These are phyloP conservation scores for Numenius arquata DNA, from an alignment of 2,113 vertebrate species.

Conservation along the genomic window DNA sequence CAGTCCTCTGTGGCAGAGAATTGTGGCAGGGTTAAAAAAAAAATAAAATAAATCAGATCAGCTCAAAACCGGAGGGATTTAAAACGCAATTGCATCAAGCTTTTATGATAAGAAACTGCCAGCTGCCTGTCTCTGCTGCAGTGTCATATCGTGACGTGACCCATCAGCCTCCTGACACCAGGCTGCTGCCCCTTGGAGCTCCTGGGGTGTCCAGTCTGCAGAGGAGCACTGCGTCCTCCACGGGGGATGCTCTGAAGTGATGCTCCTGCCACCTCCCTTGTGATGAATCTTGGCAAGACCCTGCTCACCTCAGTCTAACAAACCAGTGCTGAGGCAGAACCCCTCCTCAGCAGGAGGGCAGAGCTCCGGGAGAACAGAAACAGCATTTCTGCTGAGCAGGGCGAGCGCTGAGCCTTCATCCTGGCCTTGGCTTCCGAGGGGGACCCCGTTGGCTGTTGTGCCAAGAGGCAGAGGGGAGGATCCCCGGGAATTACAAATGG, in stretches of 20 bases:
- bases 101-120: not conserved
- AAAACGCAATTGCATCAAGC: not conserved
- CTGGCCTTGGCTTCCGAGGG: not conserved
- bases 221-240: not conserved
- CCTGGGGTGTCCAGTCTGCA: not conserved
- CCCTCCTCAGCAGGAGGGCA: not conserved
- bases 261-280: not conserved
- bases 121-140: not conserved
- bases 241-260: not conserved
- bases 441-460: not conserved
- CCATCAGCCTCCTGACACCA: not conserved
- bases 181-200: not conserved
- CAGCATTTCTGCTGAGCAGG: not conserved
- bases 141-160: fast-evolving
- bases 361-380: not conserved
- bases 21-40: not conserved
- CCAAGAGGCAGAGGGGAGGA: not conserved
- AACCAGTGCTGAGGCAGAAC: not conserved
- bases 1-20: not conserved
- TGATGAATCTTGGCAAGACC: fast-evolving
- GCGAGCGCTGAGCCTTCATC: not conserved
- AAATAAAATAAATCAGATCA: not conserved
- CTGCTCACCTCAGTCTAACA: fast-evolving
- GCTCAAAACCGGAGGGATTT: not conserved
- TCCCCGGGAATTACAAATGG: not conserved